These are phyloP conservation scores for Cyanistes caeruleus DNA, from an alignment of 2,113 vertebrate genomes.

Conservation along the genomic window DNA sequence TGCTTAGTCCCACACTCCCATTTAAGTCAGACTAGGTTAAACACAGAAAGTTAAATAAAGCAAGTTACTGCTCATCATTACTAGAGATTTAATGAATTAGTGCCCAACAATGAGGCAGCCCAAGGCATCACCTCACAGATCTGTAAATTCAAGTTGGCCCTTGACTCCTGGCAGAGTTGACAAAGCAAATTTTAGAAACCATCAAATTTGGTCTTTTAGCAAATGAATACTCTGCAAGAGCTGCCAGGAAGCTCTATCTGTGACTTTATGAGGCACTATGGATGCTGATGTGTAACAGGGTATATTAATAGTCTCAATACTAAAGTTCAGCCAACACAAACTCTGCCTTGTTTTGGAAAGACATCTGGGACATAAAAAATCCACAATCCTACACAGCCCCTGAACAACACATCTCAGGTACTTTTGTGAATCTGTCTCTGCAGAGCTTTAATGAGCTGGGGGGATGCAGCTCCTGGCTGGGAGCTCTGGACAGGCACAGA, in stretches of 20 bases:
- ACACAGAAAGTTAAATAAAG: not conserved
- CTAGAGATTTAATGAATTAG: not conserved
- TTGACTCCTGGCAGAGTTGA: not conserved
- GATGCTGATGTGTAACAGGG: not conserved
- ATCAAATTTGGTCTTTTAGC: not conserved
- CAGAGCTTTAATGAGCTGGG: not conserved
- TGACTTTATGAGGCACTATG: not conserved
- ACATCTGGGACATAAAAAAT: not conserved
- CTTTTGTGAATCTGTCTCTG: not conserved
- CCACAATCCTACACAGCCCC: not conserved
- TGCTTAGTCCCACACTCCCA: not conserved
- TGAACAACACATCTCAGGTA: not conserved
- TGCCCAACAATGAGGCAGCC: not conserved
- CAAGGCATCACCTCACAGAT: not conserved
- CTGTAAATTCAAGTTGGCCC: not conserved
- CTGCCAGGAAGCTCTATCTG: not conserved
- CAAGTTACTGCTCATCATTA: not conserved
- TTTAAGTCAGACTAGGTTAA: not conserved
- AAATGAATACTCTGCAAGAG: not conserved
- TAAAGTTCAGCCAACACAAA: not conserved
- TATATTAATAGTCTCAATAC: not conserved
- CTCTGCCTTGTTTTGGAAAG: not conserved
- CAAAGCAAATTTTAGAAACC: not conserved
- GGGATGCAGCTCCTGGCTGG: not conserved
- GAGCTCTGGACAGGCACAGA: not conserved